Conservation (phyloP, 2,888 invertebrate genomes). For the Conops quadrifasciatus region DNA sequence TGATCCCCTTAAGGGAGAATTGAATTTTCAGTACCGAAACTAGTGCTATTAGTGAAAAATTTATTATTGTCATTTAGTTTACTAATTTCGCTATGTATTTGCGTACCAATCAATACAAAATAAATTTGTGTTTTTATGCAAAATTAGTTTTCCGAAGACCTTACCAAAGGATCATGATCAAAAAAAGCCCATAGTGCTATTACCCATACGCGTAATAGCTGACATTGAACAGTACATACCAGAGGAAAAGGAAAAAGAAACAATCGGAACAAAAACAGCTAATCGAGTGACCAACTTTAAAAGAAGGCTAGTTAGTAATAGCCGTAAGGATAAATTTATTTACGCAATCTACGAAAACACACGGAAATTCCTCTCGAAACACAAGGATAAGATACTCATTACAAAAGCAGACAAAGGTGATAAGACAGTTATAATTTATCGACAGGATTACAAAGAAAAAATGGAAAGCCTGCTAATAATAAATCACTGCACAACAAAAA, state of each 20-base stretch:
- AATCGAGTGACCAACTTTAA: not conserved
- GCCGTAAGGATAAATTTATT: not conserved
- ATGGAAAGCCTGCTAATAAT: not conserved
- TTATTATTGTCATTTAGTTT: no score
- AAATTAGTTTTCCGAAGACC: no score
- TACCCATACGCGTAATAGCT: not conserved
- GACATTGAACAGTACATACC: no score
- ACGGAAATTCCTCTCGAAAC: not conserved
- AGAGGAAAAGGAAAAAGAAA: not conserved
- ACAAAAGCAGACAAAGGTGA: slow-evolving; percentile 1
- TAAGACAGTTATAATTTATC: not conserved
- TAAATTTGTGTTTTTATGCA: no score
- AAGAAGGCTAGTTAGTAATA: not conserved
- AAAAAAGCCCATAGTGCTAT: no score
- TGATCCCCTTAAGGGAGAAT: no score
- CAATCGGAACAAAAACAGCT: slow-evolving; percentile 1
- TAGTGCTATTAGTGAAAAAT: no score
- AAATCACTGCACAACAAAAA: not conserved
- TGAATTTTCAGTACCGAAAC: no score
- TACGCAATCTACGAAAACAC: not conserved
- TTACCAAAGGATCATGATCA: no score
- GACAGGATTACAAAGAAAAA: not conserved
- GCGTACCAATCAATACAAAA: no score
- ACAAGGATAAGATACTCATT: not conserved
- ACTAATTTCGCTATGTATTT: no score